phyloP scores from a whole-genome alignment of 2,113 vertebrate genomes.

The Anarhynchus alexandrinus region DNA sequence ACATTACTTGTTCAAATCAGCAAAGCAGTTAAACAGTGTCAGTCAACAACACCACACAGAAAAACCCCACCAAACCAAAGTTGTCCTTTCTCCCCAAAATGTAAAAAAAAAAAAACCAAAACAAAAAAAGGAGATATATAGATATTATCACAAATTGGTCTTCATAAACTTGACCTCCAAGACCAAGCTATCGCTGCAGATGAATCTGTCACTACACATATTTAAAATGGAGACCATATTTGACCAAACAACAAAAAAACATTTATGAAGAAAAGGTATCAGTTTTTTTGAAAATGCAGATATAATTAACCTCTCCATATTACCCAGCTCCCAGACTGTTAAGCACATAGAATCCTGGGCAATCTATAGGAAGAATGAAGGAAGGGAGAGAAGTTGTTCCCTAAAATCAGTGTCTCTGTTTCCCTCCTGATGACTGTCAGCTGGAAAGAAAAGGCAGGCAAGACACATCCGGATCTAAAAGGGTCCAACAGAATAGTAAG shows the following conservation, averaged over 20 bases:
- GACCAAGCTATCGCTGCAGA: neutral
- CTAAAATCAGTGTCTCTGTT: neutral
- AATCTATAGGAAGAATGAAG: neutral
- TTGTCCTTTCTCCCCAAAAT: neutral
- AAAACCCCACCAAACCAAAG: neutral
- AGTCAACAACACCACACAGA: neutral
- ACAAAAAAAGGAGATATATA: neutral
- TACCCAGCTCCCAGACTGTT: neutral
- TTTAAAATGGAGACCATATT: neutral
- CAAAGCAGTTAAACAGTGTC: neutral
- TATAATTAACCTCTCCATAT: neutral
- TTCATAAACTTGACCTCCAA: neutral
- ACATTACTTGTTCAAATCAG: neutral
- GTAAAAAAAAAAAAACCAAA: neutral
- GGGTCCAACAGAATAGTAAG: neutral
- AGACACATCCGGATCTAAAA: neutral
- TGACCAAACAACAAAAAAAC: neutral
- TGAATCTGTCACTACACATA: neutral
- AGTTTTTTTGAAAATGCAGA: neutral
- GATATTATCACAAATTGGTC: neutral
- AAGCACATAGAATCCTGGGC: neutral
- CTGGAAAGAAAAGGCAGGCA: neutral
- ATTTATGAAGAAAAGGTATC: neutral
- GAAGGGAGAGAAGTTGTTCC: neutral
- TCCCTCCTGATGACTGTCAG: neutral